Evolutionary conservation across 2,888 invertebrate genomes (phyloP), one percentile per base, ranked within the genome.

Genomic region (Odontothrips loti): DNA sequence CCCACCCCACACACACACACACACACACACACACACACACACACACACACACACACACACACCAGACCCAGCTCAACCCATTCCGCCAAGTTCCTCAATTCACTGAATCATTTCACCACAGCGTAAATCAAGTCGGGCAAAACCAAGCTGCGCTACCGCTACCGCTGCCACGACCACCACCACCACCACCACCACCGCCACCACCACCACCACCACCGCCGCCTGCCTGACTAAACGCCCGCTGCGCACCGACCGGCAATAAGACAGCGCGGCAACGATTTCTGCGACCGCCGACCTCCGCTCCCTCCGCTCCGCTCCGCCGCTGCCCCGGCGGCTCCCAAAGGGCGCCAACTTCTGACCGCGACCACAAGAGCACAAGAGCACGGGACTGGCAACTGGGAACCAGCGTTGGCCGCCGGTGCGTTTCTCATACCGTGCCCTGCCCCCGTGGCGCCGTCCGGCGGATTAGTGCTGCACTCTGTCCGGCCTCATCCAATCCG

Each of bases 91-190:
- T 75, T 75, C 23, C 68, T 12, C 68, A 27, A 75, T 75, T 23
- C 68, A 75, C 27, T 75, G 68, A 75, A 75, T 75, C 68, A 75
- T 75, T 75, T 75, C 68, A 23, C 68, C 68, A 75, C 68, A 27
- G 68, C 68, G 68, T 75, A 75, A 75, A 75, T 75, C 68, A 75
- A 23, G 68, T 23, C 27, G 68, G 23, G 68, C 27, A n/a, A 58
- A 58, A 58, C 58, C 58, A 58, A 58, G n/a, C 58, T 15, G 17
- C 51, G 17, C 51, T 51, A 51, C 51, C 51, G n/a, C 17, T 51
- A 48, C 58, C 58, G 20, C 58, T 58, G 20, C 58, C 17, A n/a
- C n/a, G n/a, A n/a, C n/a, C 51, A 1, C 1, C 51, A 51, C 51
- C 48, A 48, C 1, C 51, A 12, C 51, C 15, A 8, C 51, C n/a